Conservation (phyloP, 2,888 invertebrate genomes). For the Caenorhabditis zanzibari region DNA sequence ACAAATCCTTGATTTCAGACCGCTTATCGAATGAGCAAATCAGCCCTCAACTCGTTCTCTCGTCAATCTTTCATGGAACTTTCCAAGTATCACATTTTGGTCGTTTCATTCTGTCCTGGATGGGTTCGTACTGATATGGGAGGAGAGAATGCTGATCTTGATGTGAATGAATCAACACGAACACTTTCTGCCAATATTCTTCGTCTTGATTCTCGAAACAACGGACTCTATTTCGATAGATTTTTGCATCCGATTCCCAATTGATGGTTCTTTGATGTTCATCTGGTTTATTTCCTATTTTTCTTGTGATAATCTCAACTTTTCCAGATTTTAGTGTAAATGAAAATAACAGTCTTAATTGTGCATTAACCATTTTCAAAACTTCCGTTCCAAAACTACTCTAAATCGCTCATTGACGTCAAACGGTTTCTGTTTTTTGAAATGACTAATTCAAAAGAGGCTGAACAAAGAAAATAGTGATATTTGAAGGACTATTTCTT, state of each 20-base stretch:
- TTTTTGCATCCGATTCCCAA: slow-evolving; percentile 53
- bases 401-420: slow-evolving; percentile 43
- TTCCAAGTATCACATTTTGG: slow-evolving; percentile 63
- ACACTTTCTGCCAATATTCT: slow-evolving; percentile 47
- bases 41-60: slow-evolving; percentile 74
- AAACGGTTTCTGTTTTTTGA: slow-evolving; percentile 17
- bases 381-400: slow-evolving; percentile 18
- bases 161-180: slow-evolving; percentile 50
- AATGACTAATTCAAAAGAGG: slow-evolving; percentile 32
- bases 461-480: slow-evolving; percentile 6
- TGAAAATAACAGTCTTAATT: background rate
- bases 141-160: slow-evolving; percentile 67
- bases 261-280: slow-evolving; percentile 18
- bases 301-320: slow-evolving; percentile 2
- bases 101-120: slow-evolving; percentile 71
- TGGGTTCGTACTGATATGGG: slow-evolving; percentile 80
- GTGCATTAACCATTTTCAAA: slow-evolving; percentile 28
- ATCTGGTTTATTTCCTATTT: background rate
- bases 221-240: slow-evolving; percentile 55
- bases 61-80: slow-evolving; percentile 68
- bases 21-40: slow-evolving; percentile 68
- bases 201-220: slow-evolving; percentile 40
- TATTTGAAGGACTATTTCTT: slow-evolving; percentile 25
- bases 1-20: slow-evolving; percentile 30
- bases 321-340: background rate